Conservation (phyloP, 1,140 invertebrate genomes). For the Drosophila truncata region DNA sequence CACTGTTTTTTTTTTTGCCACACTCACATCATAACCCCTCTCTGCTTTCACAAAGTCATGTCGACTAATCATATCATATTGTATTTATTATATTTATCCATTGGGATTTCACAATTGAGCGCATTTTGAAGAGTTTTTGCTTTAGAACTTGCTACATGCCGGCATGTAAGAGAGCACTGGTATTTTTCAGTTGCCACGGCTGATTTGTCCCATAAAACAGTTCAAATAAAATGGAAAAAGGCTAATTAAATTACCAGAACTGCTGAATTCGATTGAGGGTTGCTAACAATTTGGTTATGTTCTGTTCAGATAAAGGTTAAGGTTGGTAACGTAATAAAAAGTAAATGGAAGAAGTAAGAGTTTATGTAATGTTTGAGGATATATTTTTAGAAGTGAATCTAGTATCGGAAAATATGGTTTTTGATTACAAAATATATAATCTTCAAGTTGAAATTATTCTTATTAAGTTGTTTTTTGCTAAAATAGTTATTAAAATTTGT, state of each 20-base stretch:
- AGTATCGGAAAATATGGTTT: no score
- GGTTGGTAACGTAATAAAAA: neutral
- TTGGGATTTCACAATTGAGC: constrained; percentile 70
- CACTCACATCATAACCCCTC: constrained; percentile 9
- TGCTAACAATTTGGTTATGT: neutral
- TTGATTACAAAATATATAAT: no score
- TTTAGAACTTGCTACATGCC: neutral
- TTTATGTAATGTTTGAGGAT: no score
- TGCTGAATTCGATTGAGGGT: neutral
- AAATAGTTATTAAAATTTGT: neutral
- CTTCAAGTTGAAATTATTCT: neutral
- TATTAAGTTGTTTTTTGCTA: neutral
- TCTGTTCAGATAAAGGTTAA: neutral
- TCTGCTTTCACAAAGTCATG: constrained; percentile 18
- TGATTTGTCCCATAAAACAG: constrained; percentile 1
- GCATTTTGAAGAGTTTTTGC: constrained; percentile 44
- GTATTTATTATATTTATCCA: constrained; percentile 57
- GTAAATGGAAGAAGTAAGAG: no score
- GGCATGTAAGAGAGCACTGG: neutral
- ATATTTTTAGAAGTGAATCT: no score
- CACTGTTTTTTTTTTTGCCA: constrained; percentile 5
- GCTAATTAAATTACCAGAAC: constrained; percentile 16
- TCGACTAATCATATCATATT: constrained; percentile 73
- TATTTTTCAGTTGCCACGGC: constrained; percentile 1
- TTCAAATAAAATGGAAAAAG: neutral